Evolutionary conservation across 2,888 invertebrate genomes (phyloP).

Genomic region (Torymus auratus): DNA sequence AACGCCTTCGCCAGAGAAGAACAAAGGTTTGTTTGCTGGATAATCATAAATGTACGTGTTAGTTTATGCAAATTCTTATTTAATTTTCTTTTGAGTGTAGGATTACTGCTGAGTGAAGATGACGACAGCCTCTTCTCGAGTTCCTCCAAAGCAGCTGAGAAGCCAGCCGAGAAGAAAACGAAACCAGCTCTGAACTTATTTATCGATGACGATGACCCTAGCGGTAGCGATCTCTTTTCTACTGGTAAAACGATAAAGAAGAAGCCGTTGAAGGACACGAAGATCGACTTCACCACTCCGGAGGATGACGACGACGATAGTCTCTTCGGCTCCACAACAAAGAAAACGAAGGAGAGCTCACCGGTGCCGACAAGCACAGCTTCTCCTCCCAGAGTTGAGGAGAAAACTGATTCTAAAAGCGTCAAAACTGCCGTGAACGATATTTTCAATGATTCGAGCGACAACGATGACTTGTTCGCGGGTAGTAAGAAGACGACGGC

Average conservation of each 20-base stretch:
- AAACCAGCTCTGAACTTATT: slow-evolving; percentile 65
- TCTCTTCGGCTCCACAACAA: slow-evolving; percentile 64
- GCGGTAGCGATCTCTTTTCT: slow-evolving; percentile 70
- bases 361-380: not conserved
- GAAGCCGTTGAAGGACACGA: slow-evolving; percentile 65
- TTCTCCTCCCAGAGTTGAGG: slow-evolving; percentile 5
- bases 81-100: slow-evolving; percentile 25
- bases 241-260: slow-evolving; percentile 64
- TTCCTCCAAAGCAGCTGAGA: slow-evolving; percentile 58
- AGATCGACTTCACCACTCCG: slow-evolving; percentile 63
- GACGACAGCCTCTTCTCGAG: slow-evolving; percentile 72
- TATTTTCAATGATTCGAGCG: slow-evolving; percentile 71
- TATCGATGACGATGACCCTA: slow-evolving; percentile 67
- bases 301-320: slow-evolving; percentile 68
- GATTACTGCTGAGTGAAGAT: slow-evolving; percentile 63
- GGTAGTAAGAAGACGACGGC: slow-evolving; percentile 60
- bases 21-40: slow-evolving; percentile 61
- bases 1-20: slow-evolving; percentile 74
- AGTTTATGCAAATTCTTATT: not conserved
- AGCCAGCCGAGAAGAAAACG: slow-evolving; percentile 39
- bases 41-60: too few relatives aligned
- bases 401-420: slow-evolving; percentile 56
- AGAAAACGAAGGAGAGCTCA: slow-evolving; percentile 47
- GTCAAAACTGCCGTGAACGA: slow-evolving; percentile 65
- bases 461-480: slow-evolving; percentile 71